Evolutionary conservation across 1,140 invertebrate species (phyloP), one percentile per base, ranked within the genome.

Genomic region (Solen grandis): DNA sequence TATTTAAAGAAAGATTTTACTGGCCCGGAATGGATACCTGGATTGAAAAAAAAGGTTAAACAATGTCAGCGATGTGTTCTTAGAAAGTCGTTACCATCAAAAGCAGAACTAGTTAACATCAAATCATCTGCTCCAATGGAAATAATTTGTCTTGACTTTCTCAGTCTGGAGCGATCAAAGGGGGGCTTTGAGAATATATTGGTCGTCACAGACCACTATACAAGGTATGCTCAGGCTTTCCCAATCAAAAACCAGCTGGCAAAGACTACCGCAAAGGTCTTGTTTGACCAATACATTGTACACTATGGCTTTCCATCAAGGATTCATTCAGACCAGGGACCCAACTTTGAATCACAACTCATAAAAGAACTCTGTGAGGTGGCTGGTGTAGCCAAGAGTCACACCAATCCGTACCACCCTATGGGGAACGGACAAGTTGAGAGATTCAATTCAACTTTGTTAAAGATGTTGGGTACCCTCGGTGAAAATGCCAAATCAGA

Each of bases 181-280:
- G n/a, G n/a, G 2, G n/a, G n/a, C n/a, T n/a, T n/a, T n/a, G n/a
- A n/a, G n/a, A n/a, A n/a, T 29, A 59, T 59, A 10, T 59, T 59
- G 25, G 57, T 59, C n/a, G 57, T 59, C 25, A 59, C 57, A 8
- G 57, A 59, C 19, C 57, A 59, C 25, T 59, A 31, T 31, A 59
- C 57, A 4, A 27, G 57, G 35, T 59, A 59, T 59, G 13, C 57
- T 29, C 57, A 59, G 19, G 57, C 57, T 8, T 59, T 31, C 57
- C 57, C 57, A 8, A 70, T 41, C 29, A 60, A 3, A 10, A 81
- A 81, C 31, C 72, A 82, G 33, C 76, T 66, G 5, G 74, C 13
- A 3, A 59, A 59, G n/a, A 59, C 5, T 14, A 77, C 73, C 5
- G 73, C 66, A 29, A 46, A 60, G 29, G 65, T 60, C 16, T 46